A percentile compares a stretch with the other conserved stretches of the same genome.
Evolutionary conservation across 2,113 vertebrate species (phyloP).

Genomic region (Sceloporus undulatus): DNA sequence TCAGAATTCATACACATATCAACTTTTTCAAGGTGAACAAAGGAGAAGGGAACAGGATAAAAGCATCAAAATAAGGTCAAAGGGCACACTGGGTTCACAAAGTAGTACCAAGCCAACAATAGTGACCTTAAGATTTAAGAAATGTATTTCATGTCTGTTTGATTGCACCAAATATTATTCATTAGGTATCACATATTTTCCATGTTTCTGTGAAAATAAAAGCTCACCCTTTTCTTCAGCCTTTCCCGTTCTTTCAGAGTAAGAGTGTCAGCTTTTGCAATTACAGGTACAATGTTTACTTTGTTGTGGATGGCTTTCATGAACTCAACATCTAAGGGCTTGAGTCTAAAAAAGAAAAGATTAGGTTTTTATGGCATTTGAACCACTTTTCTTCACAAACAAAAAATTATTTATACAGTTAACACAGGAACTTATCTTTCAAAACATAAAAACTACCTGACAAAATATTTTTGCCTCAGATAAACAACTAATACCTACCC

Average conservation of each 20-base stretch:
- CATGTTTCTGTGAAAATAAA: neutral
- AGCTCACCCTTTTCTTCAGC: constrained; percentile 92
- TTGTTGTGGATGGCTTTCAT: constrained; percentile 87
- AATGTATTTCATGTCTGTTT: neutral
- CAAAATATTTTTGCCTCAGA: neutral
- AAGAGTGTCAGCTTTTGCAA: constrained; percentile 84
- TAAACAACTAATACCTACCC: constrained; percentile 80
- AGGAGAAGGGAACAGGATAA: neutral
- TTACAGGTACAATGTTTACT: constrained; percentile 86
- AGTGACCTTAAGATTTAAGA: neutral
- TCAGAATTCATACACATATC: neutral
- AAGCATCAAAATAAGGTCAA: neutral
- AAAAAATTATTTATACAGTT: neutral
- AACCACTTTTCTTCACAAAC: neutral
- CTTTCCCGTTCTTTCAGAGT: constrained; percentile 92
- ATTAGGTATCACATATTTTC: neutral
- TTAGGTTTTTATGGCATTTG: neutral
- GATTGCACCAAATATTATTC: rapidly evolving
- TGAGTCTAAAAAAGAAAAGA: constrained; percentile 72
- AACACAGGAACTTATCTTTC: neutral
- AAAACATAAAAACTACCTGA: neutral
- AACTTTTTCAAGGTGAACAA: neutral
- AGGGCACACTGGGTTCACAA: neutral
- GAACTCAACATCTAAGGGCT: constrained; percentile 85
- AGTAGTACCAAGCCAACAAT: neutral